Evolutionary conservation across 2,113 vertebrate genomes (phyloP), one percentile per base, ranked within the genome.

Genomic region (Bubalus kerabau): DNA sequence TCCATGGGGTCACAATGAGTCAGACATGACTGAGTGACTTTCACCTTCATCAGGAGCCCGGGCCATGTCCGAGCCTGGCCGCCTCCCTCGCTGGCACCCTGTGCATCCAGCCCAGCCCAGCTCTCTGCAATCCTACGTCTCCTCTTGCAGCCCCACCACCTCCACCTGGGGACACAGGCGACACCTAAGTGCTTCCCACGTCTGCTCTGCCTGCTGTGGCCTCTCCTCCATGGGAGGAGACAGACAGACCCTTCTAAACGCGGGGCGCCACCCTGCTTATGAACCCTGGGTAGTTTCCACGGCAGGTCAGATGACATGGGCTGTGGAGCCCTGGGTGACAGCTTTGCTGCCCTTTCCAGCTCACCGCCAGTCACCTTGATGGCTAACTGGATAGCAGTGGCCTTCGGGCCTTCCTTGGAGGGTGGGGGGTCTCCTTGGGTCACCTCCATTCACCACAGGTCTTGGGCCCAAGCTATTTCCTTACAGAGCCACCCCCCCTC

Each of bases 51-150:
- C 54, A 19, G 76, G 28, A 19, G 4, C 14, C 24, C 5, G 54
- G 59, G 32, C 6, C 0, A 6, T 0, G 4, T 6, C 50, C 5
- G 21, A 56, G 4, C 64, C 15, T 40, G 1, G 1, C 15, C 0
- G 0, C 64, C 59, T 6, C 46, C 24, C 7, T 28, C 32, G 1
- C 24, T 36, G 6, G 23, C 6, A 1, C n/a, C n/a, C 30, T 30
- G 8, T 21, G 16, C 26, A 9, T 43, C 56, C 32, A 17, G 1
- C 43, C 50, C 36, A 48, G 16, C 32, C 40, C 43, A 28, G 52
- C 3, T 16, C 46, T 46, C 23, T 43, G 30, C 24, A 9, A 7
- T 19, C 54, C 56, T 2, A 4, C 14, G 2, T 0, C 28, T 28
- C 50, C 24, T 24, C 30, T 52, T 4, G 12, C 0, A 40, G 48